Percentiles rank a stretch among this genome's conserved stretches.
These are phyloP conservation scores for Acanthaster planci DNA, from an alignment of 35 echinoderm and acorn worm genomes.

Conservation along the genomic window DNA sequence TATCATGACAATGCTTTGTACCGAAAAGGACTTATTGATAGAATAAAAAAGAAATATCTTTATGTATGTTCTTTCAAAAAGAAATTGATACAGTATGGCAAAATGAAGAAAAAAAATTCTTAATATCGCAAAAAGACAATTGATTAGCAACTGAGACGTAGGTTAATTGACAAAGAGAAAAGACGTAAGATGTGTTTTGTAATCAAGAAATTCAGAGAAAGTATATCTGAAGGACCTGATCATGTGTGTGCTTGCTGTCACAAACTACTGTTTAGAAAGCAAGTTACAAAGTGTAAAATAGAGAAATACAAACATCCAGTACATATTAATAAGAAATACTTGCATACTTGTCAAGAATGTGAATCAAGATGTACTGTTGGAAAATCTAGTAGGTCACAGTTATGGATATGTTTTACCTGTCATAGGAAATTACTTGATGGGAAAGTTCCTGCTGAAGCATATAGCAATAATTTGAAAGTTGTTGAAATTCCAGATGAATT, in stretches of 20 bases:
- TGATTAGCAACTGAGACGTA: not conserved
- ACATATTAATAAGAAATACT: conserved; percentile 42
- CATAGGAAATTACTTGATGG: conserved; percentile 7
- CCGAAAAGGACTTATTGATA: not conserved
- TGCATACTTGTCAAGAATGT: conserved; percentile 35
- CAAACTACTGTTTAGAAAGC: conserved; percentile 36
- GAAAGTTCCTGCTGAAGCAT: conserved; percentile 34
- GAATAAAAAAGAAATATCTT: not conserved
- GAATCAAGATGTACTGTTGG: not conserved
- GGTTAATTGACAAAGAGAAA: not conserved
- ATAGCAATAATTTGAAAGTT: conserved; percentile 34
- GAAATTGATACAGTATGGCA: not conserved
- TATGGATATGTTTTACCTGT: conserved; percentile 51
- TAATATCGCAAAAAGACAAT: not conserved
- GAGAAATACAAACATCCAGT: conserved; percentile 10
- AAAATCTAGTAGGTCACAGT: conserved; percentile 6
- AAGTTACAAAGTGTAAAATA: conserved; percentile 34
- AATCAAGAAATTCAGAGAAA: conserved; percentile 35
- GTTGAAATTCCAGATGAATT: conserved; percentile 32
- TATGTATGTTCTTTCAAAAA: not conserved
- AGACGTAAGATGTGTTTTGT: not conserved
- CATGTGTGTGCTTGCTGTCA: conserved; percentile 49
- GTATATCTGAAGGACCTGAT: conserved; percentile 34
- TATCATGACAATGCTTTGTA: not conserved
- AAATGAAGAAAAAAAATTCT: not conserved